phyloP scores from a whole-genome alignment of 1,140 invertebrate genomes.

The Octopus sinensis region DNA sequence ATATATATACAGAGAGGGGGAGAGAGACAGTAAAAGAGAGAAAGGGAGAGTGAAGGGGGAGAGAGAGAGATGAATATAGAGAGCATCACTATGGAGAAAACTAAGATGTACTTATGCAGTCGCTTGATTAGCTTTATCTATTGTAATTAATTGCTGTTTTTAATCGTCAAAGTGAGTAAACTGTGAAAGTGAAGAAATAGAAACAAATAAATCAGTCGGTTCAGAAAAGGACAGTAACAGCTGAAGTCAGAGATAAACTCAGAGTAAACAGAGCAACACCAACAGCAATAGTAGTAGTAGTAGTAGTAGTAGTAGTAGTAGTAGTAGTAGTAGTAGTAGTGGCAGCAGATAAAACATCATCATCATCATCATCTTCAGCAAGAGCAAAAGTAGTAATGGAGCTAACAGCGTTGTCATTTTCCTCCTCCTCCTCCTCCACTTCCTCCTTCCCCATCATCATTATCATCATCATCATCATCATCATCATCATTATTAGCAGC shows the following conservation, averaged over 20 bases:
- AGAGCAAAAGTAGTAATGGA: neutral
- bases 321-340: slow-evolving; percentile 8
- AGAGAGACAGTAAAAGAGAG: no score
- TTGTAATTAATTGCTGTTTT: no score
- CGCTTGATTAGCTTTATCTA: no score
- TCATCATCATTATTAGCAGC: neutral
- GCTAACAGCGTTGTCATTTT: neutral
- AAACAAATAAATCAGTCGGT: slow-evolving; percentile 8
- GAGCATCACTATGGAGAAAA: no score
- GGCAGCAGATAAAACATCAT: neutral
- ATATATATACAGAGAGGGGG: no score
- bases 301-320: slow-evolving; percentile 10
- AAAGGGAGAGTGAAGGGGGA: no score
- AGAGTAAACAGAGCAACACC: slow-evolving; percentile 8
- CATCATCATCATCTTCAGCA: neutral
- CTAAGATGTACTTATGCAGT: no score
- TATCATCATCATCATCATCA: neutral
- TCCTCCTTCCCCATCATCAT: neutral
- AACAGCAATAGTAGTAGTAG: neutral
- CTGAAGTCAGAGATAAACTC: slow-evolving; percentile 10
- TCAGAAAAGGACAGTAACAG: slow-evolving; percentile 16
- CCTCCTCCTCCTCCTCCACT: neutral
- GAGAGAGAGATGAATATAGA: no score
- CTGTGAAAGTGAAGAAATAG: no score
- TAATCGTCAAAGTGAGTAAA: no score